Evolutionary conservation across 2,113 vertebrate genomes (phyloP).

Genomic region (Halichoeres trimaculatus): DNA sequence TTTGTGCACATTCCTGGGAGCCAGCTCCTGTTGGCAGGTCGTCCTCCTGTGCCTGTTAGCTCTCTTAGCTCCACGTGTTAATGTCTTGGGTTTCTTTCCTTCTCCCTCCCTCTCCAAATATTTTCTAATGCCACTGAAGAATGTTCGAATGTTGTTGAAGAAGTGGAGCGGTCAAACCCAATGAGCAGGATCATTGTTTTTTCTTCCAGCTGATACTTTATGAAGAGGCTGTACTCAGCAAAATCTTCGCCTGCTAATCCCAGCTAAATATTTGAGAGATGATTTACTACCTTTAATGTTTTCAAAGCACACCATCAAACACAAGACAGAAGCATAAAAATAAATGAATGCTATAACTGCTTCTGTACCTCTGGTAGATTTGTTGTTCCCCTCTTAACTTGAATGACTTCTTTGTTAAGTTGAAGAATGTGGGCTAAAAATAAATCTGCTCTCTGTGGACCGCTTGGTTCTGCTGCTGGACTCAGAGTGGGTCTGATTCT

Average conservation of each 20-base stretch:
- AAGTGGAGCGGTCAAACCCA: conserved; percentile 53
- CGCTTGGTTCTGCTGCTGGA: conserved; percentile 42
- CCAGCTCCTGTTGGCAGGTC: conserved; percentile 71
- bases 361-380: conserved; percentile 42
- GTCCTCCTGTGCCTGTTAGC: conserved; percentile 54
- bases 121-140: conserved; percentile 83
- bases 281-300: neutral
- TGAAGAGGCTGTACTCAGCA: conserved; percentile 23
- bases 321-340: conserved; percentile 5
- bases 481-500: conserved; percentile 57
- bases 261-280: conserved; percentile 12
- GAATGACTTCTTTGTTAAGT: conserved; percentile 69
- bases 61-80: conserved; percentile 58
- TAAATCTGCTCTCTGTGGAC: conserved; percentile 59
- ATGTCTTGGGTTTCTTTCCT: conserved; percentile 68
- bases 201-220: conserved; percentile 58
- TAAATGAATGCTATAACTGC: conserved; percentile 40
- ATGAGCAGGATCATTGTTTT: conserved; percentile 50
- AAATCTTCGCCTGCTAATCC: conserved; percentile 20
- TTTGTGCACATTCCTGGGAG: conserved; percentile 74
- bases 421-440: conserved; percentile 58
- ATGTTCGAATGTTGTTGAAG: conserved; percentile 74
- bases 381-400: conserved; percentile 55
- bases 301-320: conserved; percentile 3
- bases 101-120: conserved; percentile 74